Conservation (phyloP, 2,113 vertebrate species). For the Lutjanus erythropterus region DNA sequence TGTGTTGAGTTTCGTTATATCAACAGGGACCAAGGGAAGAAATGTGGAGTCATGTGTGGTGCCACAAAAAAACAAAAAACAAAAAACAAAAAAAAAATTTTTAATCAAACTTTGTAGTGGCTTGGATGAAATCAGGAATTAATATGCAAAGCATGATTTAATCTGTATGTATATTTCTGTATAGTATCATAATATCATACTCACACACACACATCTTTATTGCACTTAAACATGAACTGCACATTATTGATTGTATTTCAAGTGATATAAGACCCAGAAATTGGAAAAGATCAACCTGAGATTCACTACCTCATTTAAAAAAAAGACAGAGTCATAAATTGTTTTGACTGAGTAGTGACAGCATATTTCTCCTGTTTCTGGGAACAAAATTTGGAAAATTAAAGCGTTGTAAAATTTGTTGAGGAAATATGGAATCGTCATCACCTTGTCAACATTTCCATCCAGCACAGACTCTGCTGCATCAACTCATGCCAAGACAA, state of each 20-base stretch:
- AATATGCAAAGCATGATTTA: background rate
- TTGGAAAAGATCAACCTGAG: background rate
- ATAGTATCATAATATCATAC: background rate
- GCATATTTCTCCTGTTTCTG: background rate
- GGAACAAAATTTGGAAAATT: background rate
- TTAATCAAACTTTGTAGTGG: background rate
- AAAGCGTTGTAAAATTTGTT: background rate
- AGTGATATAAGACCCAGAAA: background rate
- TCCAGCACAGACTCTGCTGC: background rate
- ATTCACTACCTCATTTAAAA: background rate
- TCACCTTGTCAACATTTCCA: slow-evolving; percentile 28
- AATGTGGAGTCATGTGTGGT: too few relatives aligned
- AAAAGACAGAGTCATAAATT: background rate
- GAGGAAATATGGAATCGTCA: slow-evolving; percentile 34
- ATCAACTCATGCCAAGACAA: background rate
- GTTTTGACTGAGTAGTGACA: background rate
- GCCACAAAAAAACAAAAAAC: too few relatives aligned
- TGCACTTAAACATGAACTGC: background rate
- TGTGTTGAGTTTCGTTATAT: background rate
- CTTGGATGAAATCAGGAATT: background rate
- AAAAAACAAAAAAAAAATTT: too few relatives aligned
- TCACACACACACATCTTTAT: background rate
- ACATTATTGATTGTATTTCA: background rate
- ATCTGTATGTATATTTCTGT: background rate
- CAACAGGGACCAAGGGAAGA: background rate